Percentiles rank a stretch among this genome's conserved stretches.
Evolutionary conservation across 2,113 vertebrate species (phyloP).

Genomic region (Camelus bactrianus): DNA sequence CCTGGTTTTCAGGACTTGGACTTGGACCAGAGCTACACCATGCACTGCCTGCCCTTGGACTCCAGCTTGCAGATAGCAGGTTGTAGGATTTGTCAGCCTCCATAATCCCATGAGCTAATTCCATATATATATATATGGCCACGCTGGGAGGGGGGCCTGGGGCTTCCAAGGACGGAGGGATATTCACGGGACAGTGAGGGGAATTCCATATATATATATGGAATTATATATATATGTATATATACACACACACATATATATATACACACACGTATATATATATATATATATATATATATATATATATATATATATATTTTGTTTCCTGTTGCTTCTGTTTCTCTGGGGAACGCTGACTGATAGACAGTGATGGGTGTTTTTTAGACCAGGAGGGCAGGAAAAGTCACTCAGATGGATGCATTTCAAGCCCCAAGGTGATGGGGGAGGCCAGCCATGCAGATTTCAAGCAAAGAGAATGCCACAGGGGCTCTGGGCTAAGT

Average conservation of each 20-base stretch:
- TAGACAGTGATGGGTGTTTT: too few species aligned
- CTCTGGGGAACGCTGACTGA: background rate
- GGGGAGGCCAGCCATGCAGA: background rate
- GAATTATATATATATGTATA: too few species aligned
- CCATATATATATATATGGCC: background rate
- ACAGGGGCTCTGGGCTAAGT: background rate
- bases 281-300: background rate
- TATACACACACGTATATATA: too few species aligned
- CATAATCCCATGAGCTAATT: background rate
- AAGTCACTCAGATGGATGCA: background rate
- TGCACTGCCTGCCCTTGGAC: background rate
- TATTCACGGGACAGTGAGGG: too few species aligned
- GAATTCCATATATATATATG: too few species aligned
- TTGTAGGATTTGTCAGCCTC: background rate
- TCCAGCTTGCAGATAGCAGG: background rate
- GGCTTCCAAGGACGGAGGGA: too few species aligned
- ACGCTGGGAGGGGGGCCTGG: too few species aligned
- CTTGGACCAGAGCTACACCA: rapidly evolving
- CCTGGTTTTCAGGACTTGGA: background rate
- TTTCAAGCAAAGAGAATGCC: background rate
- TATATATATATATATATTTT: background rate
- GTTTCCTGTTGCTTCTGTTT: background rate
- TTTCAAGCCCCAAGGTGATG: background rate
- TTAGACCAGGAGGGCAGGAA: background rate
- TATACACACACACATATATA: too few species aligned